phyloP scores from a whole-genome alignment of 2,888 invertebrate species.

The Chloroclystis v-ata region DNA sequence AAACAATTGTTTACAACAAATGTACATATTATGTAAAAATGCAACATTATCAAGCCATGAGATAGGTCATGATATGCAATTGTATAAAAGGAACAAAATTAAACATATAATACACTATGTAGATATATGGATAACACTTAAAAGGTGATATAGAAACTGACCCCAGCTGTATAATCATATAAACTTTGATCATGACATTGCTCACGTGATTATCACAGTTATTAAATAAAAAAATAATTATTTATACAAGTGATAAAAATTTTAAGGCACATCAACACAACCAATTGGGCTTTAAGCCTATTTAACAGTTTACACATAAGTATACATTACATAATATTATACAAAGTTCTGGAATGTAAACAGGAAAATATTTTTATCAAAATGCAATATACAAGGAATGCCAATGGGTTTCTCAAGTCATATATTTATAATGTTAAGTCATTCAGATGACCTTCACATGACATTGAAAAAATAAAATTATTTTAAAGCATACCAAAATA shows the following conservation, averaged over 20 bases:
- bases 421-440: slow-evolving; percentile 30
- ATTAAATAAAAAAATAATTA: not conserved
- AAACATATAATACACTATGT: slow-evolving; percentile 9
- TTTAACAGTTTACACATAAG: not conserved
- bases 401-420: slow-evolving; percentile 10
- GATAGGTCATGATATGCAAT: not conserved
- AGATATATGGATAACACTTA: slow-evolving; percentile 5
- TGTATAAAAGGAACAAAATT: not conserved
- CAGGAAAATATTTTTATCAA: slow-evolving; percentile 8
- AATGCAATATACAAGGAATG: slow-evolving; percentile 8
- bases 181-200: slow-evolving; percentile 30
- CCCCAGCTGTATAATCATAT: slow-evolving; percentile 32
- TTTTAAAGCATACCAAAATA: not conserved
- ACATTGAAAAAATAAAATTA: slow-evolving; percentile 1
- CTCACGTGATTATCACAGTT: slow-evolving; percentile 39
- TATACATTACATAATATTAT: not conserved
- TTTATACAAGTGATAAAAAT: not conserved
- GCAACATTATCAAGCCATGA: too few relatives aligned
- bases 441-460: slow-evolving; percentile 47
- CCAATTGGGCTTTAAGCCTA: not conserved
- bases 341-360: slow-evolving; percentile 14
- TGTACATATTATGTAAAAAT: too few relatives aligned
- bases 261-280: slow-evolving; percentile 24
- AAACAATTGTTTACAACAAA: too few relatives aligned
- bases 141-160: slow-evolving; percentile 25